Evolutionary conservation across 2,113 vertebrate genomes (phyloP).

Genomic region (Zosterops pallidus): DNA sequence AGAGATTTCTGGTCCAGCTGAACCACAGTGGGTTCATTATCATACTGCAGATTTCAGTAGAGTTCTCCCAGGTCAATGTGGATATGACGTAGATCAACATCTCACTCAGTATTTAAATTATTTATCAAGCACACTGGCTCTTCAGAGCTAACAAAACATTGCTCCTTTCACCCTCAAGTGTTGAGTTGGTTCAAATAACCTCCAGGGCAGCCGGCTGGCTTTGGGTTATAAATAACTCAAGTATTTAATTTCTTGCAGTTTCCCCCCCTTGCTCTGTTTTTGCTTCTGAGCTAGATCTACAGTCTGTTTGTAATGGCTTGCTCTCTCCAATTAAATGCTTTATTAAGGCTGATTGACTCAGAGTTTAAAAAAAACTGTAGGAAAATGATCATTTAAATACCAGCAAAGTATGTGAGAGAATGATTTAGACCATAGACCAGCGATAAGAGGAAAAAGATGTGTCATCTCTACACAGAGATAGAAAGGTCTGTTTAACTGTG

Average conservation of each 20-base stretch:
- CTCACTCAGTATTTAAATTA: slow-evolving; percentile 32
- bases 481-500: background rate
- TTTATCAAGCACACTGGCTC: background rate
- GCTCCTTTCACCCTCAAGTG: slow-evolving; percentile 39
- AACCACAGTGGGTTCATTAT: background rate
- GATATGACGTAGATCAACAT: background rate
- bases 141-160: slow-evolving; percentile 24
- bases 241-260: slow-evolving; percentile 5
- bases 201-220: background rate
- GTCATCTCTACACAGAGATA: background rate
- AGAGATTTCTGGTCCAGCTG: background rate
- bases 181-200: slow-evolving; percentile 45
- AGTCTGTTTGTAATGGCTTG: background rate
- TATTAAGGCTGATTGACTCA: background rate
- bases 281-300: background rate
- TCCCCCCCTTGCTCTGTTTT: background rate
- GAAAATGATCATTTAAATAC: background rate
- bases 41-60: background rate
- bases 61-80: background rate
- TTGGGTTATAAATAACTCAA: slow-evolving; percentile 45
- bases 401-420: background rate
- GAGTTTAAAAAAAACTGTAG: background rate
- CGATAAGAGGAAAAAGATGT: background rate
- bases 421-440: background rate
- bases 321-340: background rate